Base-by-base conservation (phyloP, 2,888 invertebrate genomes). In the Stenodema calcarata region DNA sequence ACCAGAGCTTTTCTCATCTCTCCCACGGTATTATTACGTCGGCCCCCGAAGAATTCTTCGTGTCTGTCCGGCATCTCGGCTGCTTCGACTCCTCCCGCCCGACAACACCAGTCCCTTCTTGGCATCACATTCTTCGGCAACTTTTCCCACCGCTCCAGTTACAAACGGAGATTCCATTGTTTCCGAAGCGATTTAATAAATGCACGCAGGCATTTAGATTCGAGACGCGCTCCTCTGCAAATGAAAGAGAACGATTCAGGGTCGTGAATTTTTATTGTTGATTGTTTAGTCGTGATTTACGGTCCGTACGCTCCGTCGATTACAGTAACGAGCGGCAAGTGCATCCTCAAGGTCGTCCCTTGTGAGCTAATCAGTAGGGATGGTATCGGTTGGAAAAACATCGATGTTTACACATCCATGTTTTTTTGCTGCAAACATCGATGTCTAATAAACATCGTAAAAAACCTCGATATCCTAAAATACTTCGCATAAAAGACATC, bases 21-120 rank as follows among this genome's bases (percentile, higher is more conserved):
- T 78, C 78, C 78, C 78, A 78, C 78, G 78, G 78, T 78, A 44
- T 78, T 78, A 78, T 78, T 78, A 78, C 78, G 78, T 44, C 41
- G 78, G 44, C 44, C 27, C 27, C n/a, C 2, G 6, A 7, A 62
- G 62, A 62, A 62, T 62, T 62, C 62, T 62, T 62, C 62, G 62
- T 62, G 62, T 62, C 62, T 12, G 62, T 62, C 23, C 23, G 62
- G 62, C 62, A 62, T 62, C 62, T 62, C 62, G 62, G 12, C 23
- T 62, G 23, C 62, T 23, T 62, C 54, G 1, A 1, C 54, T 54
- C 54, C 7, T 18, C 18, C 54, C 54, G 7, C 54, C 18, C 7
- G 7, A 16, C 54, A 54, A 54, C 11, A 12, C 54, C 54, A 9
- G 0, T 1, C 62, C 62, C 18, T 23, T 0, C 27, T 23, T 50